These are phyloP conservation scores for Ammospiza nelsoni DNA, from an alignment of 2,113 vertebrate genomes.

Conservation along the genomic window DNA sequence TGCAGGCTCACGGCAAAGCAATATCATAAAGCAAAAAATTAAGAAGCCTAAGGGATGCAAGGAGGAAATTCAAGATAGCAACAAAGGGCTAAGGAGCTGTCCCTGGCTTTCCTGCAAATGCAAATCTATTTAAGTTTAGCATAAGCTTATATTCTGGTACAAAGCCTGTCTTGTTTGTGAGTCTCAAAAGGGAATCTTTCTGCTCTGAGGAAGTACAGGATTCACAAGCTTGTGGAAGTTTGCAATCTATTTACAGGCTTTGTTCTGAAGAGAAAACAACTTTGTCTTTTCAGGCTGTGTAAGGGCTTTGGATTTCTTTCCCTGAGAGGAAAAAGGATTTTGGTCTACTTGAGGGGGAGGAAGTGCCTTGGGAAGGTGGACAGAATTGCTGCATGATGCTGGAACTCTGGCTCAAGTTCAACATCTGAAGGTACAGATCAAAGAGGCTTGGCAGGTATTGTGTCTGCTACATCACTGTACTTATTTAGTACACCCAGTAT, in stretches of 20 bases:
- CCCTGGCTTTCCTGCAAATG: slow-evolving; percentile 2
- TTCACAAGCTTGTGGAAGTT: slow-evolving; percentile 29
- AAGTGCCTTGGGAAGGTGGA: not conserved
- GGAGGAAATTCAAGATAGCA: slow-evolving; percentile 51
- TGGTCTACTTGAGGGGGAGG: not conserved
- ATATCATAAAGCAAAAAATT: slow-evolving; percentile 43
- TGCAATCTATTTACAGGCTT: slow-evolving; percentile 38
- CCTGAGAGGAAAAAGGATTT: not conserved
- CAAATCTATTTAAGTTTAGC: slow-evolving; percentile 54
- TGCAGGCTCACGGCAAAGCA: not conserved
- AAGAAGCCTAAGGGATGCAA: slow-evolving; percentile 33
- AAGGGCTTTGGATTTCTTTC: not conserved
- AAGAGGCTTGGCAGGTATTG: not conserved
- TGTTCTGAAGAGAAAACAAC: slow-evolving; percentile 31
- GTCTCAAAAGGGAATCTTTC: slow-evolving; percentile 40
- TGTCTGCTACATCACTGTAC: not conserved
- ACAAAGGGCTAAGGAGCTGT: slow-evolving; percentile 2
- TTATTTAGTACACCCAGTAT: not conserved
- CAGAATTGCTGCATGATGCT: not conserved
- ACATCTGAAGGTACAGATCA: not conserved
- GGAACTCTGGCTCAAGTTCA: not conserved
- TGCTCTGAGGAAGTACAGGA: slow-evolving; percentile 5
- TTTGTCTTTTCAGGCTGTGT: slow-evolving; percentile 17
- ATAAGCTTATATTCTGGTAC: slow-evolving; percentile 44
- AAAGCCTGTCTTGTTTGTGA: slow-evolving; percentile 26